Conservation (phyloP, 2,797 vertebrate species). For the Taenioides sp. region DNA sequence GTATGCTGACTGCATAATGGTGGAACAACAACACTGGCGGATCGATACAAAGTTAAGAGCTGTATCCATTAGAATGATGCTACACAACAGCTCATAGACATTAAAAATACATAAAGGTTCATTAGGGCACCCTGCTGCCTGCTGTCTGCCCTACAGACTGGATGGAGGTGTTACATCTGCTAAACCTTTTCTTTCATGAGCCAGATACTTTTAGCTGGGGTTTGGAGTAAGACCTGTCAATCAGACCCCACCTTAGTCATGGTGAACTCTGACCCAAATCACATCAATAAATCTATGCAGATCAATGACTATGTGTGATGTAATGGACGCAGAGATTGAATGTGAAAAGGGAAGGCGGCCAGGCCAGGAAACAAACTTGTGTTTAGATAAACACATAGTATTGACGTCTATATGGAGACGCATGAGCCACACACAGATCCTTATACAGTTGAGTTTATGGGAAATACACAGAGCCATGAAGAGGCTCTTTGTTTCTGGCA, state of each 20-base stretch:
- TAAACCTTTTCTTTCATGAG: slow-evolving; percentile 35
- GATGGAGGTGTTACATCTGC: slow-evolving; percentile 49
- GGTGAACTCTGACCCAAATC: slow-evolving; percentile 70
- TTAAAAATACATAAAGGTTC: slow-evolving; percentile 75
- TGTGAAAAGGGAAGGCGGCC: slow-evolving; percentile 39
- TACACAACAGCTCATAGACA: slow-evolving; percentile 45
- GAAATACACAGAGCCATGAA: slow-evolving; percentile 16
- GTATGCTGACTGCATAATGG: slow-evolving; percentile 52
- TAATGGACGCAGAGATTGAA: slow-evolving; percentile 50
- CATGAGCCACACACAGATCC: slow-evolving; percentile 2
- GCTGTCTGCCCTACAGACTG: slow-evolving; percentile 20
- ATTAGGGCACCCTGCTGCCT: slow-evolving; percentile 47
- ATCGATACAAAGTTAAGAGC: slow-evolving; percentile 66
- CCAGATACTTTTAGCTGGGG: slow-evolving; percentile 28
- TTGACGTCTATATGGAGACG: slow-evolving; percentile 25
- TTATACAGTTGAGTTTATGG: not conserved
- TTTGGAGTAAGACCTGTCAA: slow-evolving; percentile 43
- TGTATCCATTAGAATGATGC: slow-evolving; percentile 60
- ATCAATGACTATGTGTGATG: slow-evolving; percentile 65
- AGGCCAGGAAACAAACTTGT: slow-evolving; percentile 47
- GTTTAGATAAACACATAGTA: slow-evolving; percentile 52
- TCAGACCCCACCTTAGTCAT: slow-evolving; percentile 57
- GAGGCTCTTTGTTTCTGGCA: slow-evolving; percentile 22
- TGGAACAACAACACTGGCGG: slow-evolving; percentile 35
- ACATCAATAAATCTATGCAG: slow-evolving; percentile 71